Percentiles rank a stretch among this genome's conserved stretches.
Evolutionary conservation across 92 coral and sea anemone genomes (phyloP).

Genomic region (Phenganax stokvisi): DNA sequence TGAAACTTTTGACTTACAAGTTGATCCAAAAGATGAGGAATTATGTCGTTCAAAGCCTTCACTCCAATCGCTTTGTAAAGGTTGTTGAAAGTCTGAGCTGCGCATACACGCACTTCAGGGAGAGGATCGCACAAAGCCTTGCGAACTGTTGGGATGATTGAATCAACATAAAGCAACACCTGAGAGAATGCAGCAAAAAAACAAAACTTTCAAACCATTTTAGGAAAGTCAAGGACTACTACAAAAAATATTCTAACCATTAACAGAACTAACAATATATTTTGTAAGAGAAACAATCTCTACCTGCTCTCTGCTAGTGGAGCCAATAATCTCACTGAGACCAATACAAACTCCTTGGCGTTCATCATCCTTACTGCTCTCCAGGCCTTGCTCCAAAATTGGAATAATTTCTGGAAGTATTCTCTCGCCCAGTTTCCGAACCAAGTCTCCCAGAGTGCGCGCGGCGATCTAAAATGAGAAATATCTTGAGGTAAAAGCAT

Average conservation of each 20-base stretch:
- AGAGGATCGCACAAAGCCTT: constrained; percentile 87
- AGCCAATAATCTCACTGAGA: constrained; percentile 86
- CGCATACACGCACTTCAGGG: constrained; percentile 79
- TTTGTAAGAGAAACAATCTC: neutral
- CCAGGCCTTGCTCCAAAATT: constrained; percentile 83
- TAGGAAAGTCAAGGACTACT: neutral
- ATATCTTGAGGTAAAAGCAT: neutral
- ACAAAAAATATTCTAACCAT: neutral
- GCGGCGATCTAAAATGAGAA: constrained; percentile 69
- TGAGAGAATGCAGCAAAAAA: constrained; percentile 12
- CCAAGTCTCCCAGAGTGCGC: constrained; percentile 87
- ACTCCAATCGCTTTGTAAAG: constrained; percentile 84
- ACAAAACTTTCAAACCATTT: neutral
- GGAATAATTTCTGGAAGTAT: constrained; percentile 95
- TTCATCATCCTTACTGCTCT: constrained; percentile 76
- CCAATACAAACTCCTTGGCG: constrained; percentile 99
- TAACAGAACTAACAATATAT: no score
- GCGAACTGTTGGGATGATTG: constrained; percentile 88
- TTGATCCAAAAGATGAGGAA: constrained; percentile 67
- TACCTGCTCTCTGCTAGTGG: constrained; percentile 97
- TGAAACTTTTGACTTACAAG: constrained; percentile 49
- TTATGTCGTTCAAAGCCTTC: constrained; percentile 84
- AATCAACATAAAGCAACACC: constrained; percentile 83
- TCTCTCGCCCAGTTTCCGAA: constrained; percentile 94
- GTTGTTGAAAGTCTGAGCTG: constrained; percentile 91